Percentiles rank a stretch among this genome's conserved stretches.
Conservation (phyloP, 2,797 vertebrate genomes). For the Tragopan temminckii region DNA sequence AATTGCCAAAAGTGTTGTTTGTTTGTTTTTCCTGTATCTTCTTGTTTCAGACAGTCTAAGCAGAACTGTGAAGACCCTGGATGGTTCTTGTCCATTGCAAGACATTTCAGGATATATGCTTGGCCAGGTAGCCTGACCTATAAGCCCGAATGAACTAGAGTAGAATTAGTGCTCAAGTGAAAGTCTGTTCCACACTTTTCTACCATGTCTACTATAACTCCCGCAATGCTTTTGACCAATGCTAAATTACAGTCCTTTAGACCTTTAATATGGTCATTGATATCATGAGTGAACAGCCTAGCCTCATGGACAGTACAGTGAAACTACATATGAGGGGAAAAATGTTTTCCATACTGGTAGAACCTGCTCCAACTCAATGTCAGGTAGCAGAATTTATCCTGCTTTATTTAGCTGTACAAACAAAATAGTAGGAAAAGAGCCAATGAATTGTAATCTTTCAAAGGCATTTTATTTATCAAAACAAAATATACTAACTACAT, state of each 20-base stretch:
- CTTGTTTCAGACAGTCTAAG: background rate
- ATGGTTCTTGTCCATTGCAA: background rate
- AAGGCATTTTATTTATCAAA: background rate
- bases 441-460: background rate
- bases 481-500: background rate
- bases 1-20: background rate
- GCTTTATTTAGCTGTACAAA: background rate
- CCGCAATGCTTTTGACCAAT: fast-evolving
- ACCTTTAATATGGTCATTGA: background rate
- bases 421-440: background rate
- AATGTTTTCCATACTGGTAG: background rate
- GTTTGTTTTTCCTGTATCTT: background rate
- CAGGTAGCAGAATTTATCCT: background rate
- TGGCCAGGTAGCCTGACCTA: background rate
- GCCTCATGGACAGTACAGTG: background rate
- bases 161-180: background rate
- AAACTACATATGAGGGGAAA: background rate
- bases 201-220: background rate
- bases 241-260: background rate
- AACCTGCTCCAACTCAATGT: background rate
- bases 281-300: background rate
- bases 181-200: background rate
- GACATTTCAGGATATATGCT: background rate
- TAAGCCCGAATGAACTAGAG: background rate
- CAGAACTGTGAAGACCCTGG: background rate